Evolutionary conservation across 2,113 vertebrate genomes (phyloP).

Genomic region (Maccullochella peelii): DNA sequence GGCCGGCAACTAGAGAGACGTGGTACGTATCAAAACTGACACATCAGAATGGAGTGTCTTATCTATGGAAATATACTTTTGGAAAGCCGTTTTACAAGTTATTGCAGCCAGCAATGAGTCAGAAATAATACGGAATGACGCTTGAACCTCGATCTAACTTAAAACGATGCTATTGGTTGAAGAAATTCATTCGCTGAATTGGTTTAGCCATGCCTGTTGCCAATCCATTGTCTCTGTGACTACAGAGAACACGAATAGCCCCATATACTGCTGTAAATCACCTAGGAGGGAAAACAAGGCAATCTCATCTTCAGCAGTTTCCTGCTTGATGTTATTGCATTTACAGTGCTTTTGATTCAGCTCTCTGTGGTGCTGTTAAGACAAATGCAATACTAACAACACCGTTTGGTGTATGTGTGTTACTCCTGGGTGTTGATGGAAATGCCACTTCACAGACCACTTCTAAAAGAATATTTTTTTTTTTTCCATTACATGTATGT

Average conservation of each 20-base stretch:
- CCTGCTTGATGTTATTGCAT: constrained; percentile 51
- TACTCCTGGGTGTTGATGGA: background rate
- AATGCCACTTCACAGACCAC: background rate
- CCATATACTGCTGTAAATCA: constrained; percentile 40
- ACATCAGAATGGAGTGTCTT: constrained; percentile 40
- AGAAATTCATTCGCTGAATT: constrained; percentile 42
- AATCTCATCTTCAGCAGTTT: constrained; percentile 55
- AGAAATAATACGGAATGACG: background rate
- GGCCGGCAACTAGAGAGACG: constrained; percentile 38
- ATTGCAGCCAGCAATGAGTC: constrained; percentile 22
- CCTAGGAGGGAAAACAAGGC: constrained; percentile 55
- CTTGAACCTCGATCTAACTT: constrained; percentile 4
- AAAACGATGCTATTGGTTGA: constrained; percentile 2
- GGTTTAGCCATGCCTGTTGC: constrained; percentile 33
- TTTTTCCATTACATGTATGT: constrained; percentile 6
- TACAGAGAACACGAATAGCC: constrained; percentile 19
- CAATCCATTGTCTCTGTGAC: constrained; percentile 45
- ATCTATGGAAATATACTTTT: constrained; percentile 48
- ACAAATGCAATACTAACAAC: constrained; percentile 55
- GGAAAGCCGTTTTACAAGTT: constrained; percentile 33
- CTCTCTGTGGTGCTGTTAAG: constrained; percentile 51
- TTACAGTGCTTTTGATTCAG: constrained; percentile 55
- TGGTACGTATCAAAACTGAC: constrained; percentile 53
- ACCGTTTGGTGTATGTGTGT: constrained; percentile 15
- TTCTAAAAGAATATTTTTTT: background rate